Base-by-base conservation (phyloP, 2,888 invertebrate species). In the Hypsopygia costalis region DNA sequence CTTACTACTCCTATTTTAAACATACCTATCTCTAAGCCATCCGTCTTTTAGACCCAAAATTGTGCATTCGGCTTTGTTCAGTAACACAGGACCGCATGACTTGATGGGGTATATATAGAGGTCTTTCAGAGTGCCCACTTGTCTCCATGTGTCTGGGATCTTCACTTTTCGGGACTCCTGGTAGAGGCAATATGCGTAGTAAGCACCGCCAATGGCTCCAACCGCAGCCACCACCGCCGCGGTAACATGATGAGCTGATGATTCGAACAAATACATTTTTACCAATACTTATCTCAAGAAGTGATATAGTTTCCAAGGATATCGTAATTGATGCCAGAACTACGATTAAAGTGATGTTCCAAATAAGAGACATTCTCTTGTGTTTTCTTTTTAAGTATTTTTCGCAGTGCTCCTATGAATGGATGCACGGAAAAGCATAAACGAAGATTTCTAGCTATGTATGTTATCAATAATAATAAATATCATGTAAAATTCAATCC, bases 101-200 rank as follows among this genome's bases (percentile, higher is more conserved):
- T 92, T 92, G 8, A 92, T 79, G 0, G 92, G 92, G 54, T 90
- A 92, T 5, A 83, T 74, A 43, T 88, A 76, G 3, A 92, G 58
- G 32, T 89, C 81, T 49, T 85, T 87, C 3, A 92, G 63, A 40
- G 88, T 89, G 0, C 92, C 92, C 12, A 92, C 89, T 58, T 86
- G 81, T 28, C 79, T 81, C 92, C 92, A 92, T 46, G 83, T 69
- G 9, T 72, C 69, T 0, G 91, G 91, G 8, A 89, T 45, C 43
- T 58, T 72, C 1, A 45, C 44, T 30, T 48, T 63, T 37, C 51
- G 49, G 11, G 49, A 42, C 7, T 70, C 52, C 43, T 69, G 64
- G 44, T 73, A 79, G 6, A 62, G 31, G 9, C 64, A 58, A 45
- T 80, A 83, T 1, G 70, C 76, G 35, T 51, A 70, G 42, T 80